phyloP scores from a whole-genome alignment of 2,888 invertebrate genomes.

The Volucella inflata region DNA sequence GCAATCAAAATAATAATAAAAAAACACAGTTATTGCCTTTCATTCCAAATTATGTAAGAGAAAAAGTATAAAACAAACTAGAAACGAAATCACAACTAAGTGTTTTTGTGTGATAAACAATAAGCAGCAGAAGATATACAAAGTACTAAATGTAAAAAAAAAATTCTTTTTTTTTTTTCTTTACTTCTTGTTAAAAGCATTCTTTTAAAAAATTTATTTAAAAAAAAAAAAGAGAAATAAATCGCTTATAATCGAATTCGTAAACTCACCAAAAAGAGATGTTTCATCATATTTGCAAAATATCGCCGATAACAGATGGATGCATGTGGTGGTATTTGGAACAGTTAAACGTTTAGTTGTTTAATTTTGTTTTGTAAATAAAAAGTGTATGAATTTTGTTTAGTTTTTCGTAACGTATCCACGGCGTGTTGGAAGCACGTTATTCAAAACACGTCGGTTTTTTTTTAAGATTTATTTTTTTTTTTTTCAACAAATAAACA shows the following conservation, averaged over 20 bases:
- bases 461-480: conserved; percentile 15
- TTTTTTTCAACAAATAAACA: conserved; percentile 51
- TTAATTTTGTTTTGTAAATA: conserved; percentile 17
- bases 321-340: conserved; percentile 35
- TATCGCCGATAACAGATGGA: conserved; percentile 47
- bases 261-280: conserved; percentile 73
- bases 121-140: conserved; percentile 63
- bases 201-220: conserved; percentile 61
- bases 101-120: conserved; percentile 69
- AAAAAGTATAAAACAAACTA: conserved; percentile 41
- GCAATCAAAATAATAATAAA: conserved; percentile 40
- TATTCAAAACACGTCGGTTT: conserved; percentile 30
- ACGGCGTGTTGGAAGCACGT: conserved; percentile 56
- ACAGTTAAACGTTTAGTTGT: conserved; percentile 27
- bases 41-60: conserved; percentile 55
- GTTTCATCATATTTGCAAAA: conserved; percentile 69
- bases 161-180: conserved; percentile 31
- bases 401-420: conserved; percentile 36
- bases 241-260: conserved; percentile 72
- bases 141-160: conserved; percentile 55
- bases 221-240: conserved; percentile 30
- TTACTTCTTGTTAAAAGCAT: conserved; percentile 70
- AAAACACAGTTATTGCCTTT: conserved; percentile 18
- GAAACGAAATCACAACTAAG: conserved; percentile 69
- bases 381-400: conserved; percentile 8